phyloP scores from a whole-genome alignment of 2,888 invertebrate species.

The Tridacna gigas region DNA sequence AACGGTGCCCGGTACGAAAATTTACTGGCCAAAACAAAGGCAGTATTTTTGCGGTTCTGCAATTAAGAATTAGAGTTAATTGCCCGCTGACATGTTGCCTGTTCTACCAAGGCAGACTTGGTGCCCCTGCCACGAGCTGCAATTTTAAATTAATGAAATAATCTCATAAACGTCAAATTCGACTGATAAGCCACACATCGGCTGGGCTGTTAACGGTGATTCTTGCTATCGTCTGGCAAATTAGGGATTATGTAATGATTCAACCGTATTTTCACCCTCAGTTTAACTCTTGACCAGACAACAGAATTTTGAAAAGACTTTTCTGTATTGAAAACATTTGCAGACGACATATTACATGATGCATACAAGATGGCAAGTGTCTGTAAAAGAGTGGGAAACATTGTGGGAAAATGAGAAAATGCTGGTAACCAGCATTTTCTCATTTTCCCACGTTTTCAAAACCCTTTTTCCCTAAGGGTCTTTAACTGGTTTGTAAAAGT shows the following conservation, averaged over 20 bases:
- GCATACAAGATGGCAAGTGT: too few species aligned
- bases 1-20: constrained; percentile 13
- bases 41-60: constrained; percentile 19
- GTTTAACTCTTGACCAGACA: too few species aligned
- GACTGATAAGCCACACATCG: constrained; percentile 27
- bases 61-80: constrained; percentile 17
- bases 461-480: too few species aligned
- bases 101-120: constrained; percentile 3
- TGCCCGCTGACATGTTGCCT: constrained; percentile 23
- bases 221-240: constrained; percentile 3
- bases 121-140: constrained; percentile 20
- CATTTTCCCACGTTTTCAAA: too few species aligned
- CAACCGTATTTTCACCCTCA: background rate
- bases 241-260: constrained; percentile 7
- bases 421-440: too few species aligned
- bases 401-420: too few species aligned
- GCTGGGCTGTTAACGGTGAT: constrained; percentile 9
- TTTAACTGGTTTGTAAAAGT: too few species aligned
- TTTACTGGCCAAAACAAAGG: constrained; percentile 11
- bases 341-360: too few species aligned
- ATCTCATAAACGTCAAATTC: constrained; percentile 58
- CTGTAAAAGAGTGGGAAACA: too few species aligned
- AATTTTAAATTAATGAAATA: constrained; percentile 42
- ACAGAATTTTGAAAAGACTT: too few species aligned
- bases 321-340: too few species aligned